Conservation (phyloP, 2,113 vertebrate species). For the Elephantulus edwardii region DNA sequence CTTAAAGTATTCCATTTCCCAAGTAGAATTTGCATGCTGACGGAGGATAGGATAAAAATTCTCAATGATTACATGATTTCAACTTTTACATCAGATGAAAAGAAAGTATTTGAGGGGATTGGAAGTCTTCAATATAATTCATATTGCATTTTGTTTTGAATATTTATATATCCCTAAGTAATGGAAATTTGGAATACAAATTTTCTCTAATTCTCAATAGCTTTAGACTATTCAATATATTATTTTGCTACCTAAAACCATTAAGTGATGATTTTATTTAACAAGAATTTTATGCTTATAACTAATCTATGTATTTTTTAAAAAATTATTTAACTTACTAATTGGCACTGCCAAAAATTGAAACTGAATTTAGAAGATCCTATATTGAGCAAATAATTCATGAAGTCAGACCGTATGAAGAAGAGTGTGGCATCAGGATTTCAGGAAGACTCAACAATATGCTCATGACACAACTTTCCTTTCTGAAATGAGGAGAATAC, state of each 20-base stretch:
- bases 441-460: too few relatives aligned
- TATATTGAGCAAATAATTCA: too few relatives aligned
- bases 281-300: too few relatives aligned
- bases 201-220: not conserved
- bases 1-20: not conserved
- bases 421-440: too few relatives aligned
- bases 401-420: too few relatives aligned
- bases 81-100: not conserved
- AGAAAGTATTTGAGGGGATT: not conserved
- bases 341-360: too few relatives aligned
- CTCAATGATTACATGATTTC: not conserved
- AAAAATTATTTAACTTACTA: too few relatives aligned
- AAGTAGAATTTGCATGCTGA: slow-evolving; percentile 32
- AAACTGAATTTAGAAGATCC: too few relatives aligned
- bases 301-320: too few relatives aligned
- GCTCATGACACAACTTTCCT: too few relatives aligned
- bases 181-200: not conserved
- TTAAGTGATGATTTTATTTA: not conserved
- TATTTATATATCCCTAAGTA: not conserved
- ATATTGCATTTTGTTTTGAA: not conserved
- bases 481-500: too few relatives aligned
- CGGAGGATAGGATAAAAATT: not conserved
- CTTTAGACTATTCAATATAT: slow-evolving; percentile 2
- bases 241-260: not conserved
- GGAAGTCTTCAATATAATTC: not conserved